Conservation (phyloP, 1,140 invertebrate genomes). For the Drosophila virilis region DNA sequence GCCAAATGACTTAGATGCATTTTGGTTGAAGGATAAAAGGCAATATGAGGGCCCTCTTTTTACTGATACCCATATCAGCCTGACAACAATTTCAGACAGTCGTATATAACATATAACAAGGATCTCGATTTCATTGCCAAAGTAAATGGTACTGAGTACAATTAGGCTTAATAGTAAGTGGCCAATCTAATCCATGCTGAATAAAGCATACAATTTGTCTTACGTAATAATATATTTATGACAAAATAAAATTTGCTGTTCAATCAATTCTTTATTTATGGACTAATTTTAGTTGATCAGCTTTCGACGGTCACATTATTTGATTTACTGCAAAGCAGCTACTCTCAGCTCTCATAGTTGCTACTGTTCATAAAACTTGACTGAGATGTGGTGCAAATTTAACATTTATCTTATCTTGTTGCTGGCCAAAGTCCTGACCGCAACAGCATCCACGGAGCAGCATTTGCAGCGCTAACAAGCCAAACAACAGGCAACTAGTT, state of each 20-base stretch:
- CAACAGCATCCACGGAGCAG: conserved; percentile 29
- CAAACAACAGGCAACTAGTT: conserved; percentile 43
- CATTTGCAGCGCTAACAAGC: conserved; percentile 59
- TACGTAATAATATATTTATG: neutral
- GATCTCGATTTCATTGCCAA: neutral
- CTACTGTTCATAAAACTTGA: conserved; percentile 4
- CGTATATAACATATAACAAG: neutral
- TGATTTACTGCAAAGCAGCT: neutral
- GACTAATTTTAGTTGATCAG: conserved; percentile 5
- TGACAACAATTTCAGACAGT: conserved; percentile 3
- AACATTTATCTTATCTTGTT: conserved; percentile 53
- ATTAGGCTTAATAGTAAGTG: too few relatives aligned
- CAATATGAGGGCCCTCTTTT: neutral
- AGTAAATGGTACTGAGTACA: too few relatives aligned
- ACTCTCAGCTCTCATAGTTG: neutral
- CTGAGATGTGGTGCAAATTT: conserved; percentile 47
- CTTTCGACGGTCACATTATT: conserved; percentile 12
- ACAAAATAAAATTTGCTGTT: neutral
- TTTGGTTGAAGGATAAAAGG: neutral
- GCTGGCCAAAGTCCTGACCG: conserved; percentile 31
- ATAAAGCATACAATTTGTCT: neutral
- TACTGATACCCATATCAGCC: conserved; percentile 9
- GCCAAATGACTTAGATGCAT: neutral
- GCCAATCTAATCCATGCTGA: neutral
- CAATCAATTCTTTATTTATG: conserved; percentile 3